A percentile compares a stretch with the other conserved stretches of the same genome.
These are phyloP conservation scores for Crotophaga sulcirostris DNA, from an alignment of 2,113 vertebrate species.

Conservation along the genomic window DNA sequence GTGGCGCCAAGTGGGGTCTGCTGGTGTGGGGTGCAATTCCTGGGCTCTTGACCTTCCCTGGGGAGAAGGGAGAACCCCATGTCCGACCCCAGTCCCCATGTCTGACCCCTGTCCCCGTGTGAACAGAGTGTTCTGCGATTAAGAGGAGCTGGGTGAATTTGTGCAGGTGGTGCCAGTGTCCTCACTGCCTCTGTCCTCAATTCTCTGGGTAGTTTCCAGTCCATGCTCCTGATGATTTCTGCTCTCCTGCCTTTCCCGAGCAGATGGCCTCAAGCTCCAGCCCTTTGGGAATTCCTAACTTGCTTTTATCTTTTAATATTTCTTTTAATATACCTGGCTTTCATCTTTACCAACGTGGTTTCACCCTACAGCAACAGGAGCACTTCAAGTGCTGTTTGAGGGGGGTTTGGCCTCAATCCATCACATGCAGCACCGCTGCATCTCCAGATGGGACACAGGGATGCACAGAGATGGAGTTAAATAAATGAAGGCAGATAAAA, in stretches of 20 bases:
- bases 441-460: not conserved
- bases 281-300: not conserved
- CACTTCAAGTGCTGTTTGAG: not conserved
- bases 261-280: not conserved
- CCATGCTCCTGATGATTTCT: not conserved
- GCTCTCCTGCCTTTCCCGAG: not conserved
- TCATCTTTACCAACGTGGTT: not conserved
- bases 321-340: not conserved
- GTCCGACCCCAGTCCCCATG: not conserved
- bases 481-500: not conserved
- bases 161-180: not conserved
- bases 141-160: not conserved
- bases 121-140: accelerated
- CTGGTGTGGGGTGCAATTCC: not conserved
- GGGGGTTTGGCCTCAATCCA: not conserved
- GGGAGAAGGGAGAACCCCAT: accelerated
- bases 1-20: not conserved
- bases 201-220: not conserved
- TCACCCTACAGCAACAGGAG: not conserved
- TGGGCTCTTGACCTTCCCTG: not conserved
- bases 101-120: accelerated
- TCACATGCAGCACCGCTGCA: not conserved
- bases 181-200: not conserved
- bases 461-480: not conserved
- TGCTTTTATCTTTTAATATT: not conserved